Evolutionary conservation across 2,113 vertebrate genomes (phyloP).

Genomic region (Vidua macroura): DNA sequence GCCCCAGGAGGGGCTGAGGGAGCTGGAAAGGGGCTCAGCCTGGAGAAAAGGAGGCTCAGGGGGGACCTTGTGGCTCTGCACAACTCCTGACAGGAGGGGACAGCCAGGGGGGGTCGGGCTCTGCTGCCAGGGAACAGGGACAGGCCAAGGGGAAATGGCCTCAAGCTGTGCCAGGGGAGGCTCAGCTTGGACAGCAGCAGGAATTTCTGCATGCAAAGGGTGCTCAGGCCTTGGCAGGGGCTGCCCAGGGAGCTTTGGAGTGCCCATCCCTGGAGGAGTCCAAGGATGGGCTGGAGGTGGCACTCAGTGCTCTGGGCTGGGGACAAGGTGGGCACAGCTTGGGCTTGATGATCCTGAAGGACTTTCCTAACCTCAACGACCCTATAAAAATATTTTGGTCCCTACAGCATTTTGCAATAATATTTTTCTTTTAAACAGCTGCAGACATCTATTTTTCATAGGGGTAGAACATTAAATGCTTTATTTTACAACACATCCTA

Average conservation of each 20-base stretch:
- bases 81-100: not conserved
- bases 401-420: not conserved
- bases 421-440: not conserved
- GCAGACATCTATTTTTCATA: not conserved
- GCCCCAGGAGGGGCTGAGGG: not conserved
- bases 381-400: not conserved
- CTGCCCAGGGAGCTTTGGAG: not conserved
- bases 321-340: not conserved
- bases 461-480: not conserved
- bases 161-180: not conserved
- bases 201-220: not conserved
- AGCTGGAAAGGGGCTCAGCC: not conserved
- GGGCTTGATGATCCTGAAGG: not conserved
- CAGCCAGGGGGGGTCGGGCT: not conserved
- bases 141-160: not conserved
- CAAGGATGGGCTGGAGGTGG: not conserved
- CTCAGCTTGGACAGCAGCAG: not conserved
- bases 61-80: not conserved
- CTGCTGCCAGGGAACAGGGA: not conserved
- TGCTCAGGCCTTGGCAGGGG: not conserved
- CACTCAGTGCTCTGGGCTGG: not conserved
- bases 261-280: not conserved
- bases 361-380: not conserved
- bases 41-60: not conserved
- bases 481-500: not conserved